These are phyloP conservation scores for Gobio gobio DNA, from an alignment of 2,113 vertebrate species.

Conservation along the genomic window DNA sequence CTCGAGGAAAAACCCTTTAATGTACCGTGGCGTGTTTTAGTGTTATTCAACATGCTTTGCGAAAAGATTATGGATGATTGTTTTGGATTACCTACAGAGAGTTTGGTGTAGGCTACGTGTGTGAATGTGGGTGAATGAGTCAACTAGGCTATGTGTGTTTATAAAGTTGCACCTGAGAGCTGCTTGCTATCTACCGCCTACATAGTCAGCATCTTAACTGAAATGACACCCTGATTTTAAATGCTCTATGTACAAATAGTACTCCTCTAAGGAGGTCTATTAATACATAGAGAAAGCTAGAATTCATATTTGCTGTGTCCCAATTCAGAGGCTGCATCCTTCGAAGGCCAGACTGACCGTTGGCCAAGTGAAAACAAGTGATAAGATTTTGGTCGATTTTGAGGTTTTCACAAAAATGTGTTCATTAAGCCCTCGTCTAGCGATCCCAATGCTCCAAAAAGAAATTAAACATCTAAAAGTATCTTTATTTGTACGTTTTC, in stretches of 20 bases:
- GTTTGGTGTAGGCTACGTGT: conserved; percentile 16
- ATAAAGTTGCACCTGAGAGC: conserved; percentile 4
- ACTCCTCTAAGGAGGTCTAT: neutral
- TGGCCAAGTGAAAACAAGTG: too few relatives aligned
- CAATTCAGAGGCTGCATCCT: too few relatives aligned
- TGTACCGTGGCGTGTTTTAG: conserved; percentile 68
- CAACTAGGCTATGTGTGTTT: conserved; percentile 26
- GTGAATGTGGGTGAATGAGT: conserved; percentile 8
- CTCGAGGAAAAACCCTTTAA: conserved; percentile 65
- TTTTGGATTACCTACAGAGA: conserved; percentile 64
- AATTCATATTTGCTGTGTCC: neutral
- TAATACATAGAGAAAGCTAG: too few relatives aligned
- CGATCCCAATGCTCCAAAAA: too few relatives aligned
- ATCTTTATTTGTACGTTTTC: too few relatives aligned
- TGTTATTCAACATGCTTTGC: conserved; percentile 71
- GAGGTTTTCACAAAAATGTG: too few relatives aligned
- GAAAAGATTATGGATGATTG: conserved; percentile 70
- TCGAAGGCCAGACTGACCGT: too few relatives aligned
- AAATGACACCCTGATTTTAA: neutral
- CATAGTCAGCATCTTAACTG: neutral
- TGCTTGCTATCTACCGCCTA: neutral
- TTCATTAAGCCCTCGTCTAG: too few relatives aligned
- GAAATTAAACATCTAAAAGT: too few relatives aligned
- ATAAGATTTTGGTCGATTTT: too few relatives aligned
- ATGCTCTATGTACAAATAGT: neutral